Percentiles rank a stretch among this genome's conserved stretches.
Conservation (phyloP, 1,140 invertebrate genomes). For the Grapholita molesta region DNA sequence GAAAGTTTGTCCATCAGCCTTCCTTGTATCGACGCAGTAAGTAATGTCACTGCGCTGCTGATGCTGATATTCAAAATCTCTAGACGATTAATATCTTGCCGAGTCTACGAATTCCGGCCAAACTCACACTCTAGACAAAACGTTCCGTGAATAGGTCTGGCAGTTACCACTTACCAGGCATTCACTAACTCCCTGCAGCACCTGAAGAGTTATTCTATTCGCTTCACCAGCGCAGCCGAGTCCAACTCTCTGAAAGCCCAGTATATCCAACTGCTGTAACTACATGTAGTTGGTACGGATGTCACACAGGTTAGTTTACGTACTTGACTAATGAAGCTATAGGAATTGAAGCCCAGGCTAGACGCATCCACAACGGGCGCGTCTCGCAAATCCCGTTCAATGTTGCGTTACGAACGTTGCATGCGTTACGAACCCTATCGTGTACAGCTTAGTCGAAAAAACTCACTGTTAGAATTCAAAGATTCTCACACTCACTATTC, state of each 20-base stretch:
- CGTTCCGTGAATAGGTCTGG: neutral
- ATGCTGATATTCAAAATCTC: too few species aligned
- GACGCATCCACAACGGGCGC: neutral
- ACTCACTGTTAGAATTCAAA: neutral
- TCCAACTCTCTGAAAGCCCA: neutral
- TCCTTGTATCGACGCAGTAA: too few species aligned
- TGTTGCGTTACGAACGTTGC: neutral
- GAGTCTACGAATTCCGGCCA: neutral
- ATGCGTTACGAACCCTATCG: neutral
- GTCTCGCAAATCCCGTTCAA: neutral
- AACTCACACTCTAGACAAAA: neutral
- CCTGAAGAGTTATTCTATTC: neutral
- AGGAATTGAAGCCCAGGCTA: neutral
- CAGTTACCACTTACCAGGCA: neutral
- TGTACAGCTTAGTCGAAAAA: neutral
- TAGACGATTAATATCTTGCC: too few species aligned
- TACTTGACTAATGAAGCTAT: neutral
- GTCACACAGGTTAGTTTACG: neutral
- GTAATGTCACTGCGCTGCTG: neutral
- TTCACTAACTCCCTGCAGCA: neutral
- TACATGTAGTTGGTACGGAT: neutral
- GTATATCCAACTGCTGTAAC: neutral
- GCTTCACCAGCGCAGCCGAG: neutral
- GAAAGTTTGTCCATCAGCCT: too few species aligned
- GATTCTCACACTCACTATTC: neutral